Evolutionary conservation across 2,888 invertebrate species (phyloP).

Genomic region (Tryphoninae sp.): DNA sequence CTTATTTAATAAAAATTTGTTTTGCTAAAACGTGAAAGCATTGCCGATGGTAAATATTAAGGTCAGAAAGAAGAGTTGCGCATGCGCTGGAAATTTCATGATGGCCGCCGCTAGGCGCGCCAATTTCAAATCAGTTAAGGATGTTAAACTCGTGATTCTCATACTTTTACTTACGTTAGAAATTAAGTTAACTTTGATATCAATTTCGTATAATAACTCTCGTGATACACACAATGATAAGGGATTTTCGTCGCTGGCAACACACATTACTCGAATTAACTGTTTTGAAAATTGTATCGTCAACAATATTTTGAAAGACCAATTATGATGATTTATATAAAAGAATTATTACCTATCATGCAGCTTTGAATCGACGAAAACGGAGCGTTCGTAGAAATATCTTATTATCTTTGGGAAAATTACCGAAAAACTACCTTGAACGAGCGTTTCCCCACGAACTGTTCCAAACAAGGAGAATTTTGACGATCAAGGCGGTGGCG

Average conservation of each 20-base stretch:
- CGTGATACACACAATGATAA: not conserved
- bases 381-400: not conserved
- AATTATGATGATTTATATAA: not conserved
- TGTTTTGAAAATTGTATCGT: not conserved
- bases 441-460: not conserved
- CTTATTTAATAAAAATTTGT: slow-evolving; percentile 7
- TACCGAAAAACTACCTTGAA: not conserved
- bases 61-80: slow-evolving; percentile 9
- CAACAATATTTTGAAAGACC: not conserved
- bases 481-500: slow-evolving; percentile 23
- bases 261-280: not conserved
- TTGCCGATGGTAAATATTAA: not conserved
- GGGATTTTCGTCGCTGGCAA: not conserved
- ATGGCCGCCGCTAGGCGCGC: slow-evolving; percentile 59
- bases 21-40: slow-evolving; percentile 23
- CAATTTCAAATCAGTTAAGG: slow-evolving; percentile 43
- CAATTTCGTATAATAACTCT: not conserved
- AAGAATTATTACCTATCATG: not conserved
- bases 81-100: slow-evolving; percentile 50
- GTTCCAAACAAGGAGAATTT: not conserved
- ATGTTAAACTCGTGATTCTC: not conserved
- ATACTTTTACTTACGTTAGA: not conserved
- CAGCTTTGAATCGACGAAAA: not conserved
- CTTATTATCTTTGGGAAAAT: not conserved
- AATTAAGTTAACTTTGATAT: not conserved